Conservation (phyloP, 2,797 vertebrate species). For the Sarcoramphus papa region DNA sequence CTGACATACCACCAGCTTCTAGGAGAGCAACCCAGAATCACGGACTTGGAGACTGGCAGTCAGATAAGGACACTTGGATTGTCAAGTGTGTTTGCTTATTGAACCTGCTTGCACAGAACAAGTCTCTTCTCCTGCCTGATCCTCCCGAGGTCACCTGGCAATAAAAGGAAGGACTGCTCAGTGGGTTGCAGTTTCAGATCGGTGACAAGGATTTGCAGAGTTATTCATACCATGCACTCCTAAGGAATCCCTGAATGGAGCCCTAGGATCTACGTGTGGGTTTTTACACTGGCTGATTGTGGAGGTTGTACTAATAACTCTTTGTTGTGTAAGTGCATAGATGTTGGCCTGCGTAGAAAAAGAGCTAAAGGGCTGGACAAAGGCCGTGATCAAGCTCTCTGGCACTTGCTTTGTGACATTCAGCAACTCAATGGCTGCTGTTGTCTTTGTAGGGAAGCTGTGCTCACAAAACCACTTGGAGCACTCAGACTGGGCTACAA, state of each 20-base stretch:
- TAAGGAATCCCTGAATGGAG: neutral
- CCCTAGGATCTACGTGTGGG: neutral
- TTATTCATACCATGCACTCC: neutral
- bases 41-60: neutral
- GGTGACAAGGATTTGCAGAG: neutral
- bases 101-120: neutral
- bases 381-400: neutral
- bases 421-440: neutral
- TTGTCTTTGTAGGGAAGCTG: neutral
- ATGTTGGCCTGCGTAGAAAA: neutral
- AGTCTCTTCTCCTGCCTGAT: neutral
- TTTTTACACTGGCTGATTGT: neutral
- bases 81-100: neutral
- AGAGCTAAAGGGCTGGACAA: neutral
- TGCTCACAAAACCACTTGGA: neutral
- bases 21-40: neutral
- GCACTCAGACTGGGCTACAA: neutral
- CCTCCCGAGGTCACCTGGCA: neutral
- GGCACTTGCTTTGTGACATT: neutral
- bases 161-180: neutral
- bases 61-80: neutral
- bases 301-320: conserved; percentile 5
- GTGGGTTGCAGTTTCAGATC: neutral
- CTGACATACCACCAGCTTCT: neutral
- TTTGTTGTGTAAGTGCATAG: neutral